Base-by-base conservation (phyloP, 2,113 vertebrate species). In the Brachypodius melanocephalos region DNA sequence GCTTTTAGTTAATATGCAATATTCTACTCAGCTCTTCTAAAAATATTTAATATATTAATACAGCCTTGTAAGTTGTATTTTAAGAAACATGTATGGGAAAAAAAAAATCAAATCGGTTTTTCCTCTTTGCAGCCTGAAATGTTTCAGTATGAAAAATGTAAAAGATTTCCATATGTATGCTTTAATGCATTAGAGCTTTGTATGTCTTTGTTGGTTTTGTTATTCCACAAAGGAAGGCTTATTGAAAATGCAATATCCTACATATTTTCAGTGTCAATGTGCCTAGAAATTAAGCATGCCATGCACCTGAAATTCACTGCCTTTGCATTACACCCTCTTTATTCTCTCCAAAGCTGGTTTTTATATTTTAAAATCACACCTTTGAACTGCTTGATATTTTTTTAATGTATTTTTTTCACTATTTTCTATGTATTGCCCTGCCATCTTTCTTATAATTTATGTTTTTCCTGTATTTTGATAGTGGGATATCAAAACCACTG, bases 401-500 rank as follows among this genome's bases (percentile, higher is more conserved):
- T 62, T 38, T 25, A 0, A 40, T 0, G 0, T 3, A 0, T 10
- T 31, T 5, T 31, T 78, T 36, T 28, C 16, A 46, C 17, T 46
- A 10, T 74, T 72, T 31, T 38, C 13, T 48, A 1, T 63, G 24
- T 2, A 6, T 46, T 49, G 0, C 32, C 17, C n/a, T 54, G 12
- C 9, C 31, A 67, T 68, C 38, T 65, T 78, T 72, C 20, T 82
- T 42, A n/a, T 17, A 0, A 36, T 55, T 59, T 54, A 32, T 54
- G 7, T 18, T 78, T 93, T 85, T 38, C 22, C 28, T 86, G 11
- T 24, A 10, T 72, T 92, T 85, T 88, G 31, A 26, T 79, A 10
- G 12, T 73, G 40, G 57, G 4, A 9, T 38, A 38, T 38, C 38
- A 8, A 38, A 38, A 38, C 38, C 38, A 38, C 38, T 82, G 18